Conservation (phyloP, 2,797 vertebrate genomes). For the Pseudochromis fuscus region DNA sequence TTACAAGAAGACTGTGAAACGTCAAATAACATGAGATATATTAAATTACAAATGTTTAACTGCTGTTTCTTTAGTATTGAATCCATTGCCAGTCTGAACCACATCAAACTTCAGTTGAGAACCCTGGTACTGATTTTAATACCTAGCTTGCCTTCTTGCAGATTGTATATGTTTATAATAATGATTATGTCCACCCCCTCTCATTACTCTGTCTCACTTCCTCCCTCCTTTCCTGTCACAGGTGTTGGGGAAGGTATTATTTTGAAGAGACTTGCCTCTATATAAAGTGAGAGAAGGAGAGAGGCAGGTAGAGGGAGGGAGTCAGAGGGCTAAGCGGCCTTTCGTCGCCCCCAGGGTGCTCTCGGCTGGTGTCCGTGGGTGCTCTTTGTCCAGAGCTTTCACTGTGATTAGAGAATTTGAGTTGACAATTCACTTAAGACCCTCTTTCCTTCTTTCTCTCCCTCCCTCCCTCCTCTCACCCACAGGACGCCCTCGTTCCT, state of each 20-base stretch:
- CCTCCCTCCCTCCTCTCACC: constrained; percentile 30
- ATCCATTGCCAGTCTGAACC: no score
- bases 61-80: no score
- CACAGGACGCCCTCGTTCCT: constrained; percentile 44
- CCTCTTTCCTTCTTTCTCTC: constrained; percentile 58
- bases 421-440: constrained; percentile 95
- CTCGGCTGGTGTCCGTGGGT: constrained; percentile 79
- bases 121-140: no score
- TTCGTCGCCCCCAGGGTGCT: constrained; percentile 86
- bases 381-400: constrained; percentile 95
- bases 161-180: not conserved
- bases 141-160: not conserved
- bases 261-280: constrained; percentile 83
- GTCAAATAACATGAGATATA: no score
- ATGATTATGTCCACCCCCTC: not conserved
- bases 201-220: not conserved
- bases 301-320: constrained; percentile 43
- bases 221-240: constrained; percentile 16
- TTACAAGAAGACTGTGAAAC: no score
- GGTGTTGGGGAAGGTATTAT: constrained; percentile 87
- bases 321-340: constrained; percentile 75
- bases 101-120: no score
- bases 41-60: no score
- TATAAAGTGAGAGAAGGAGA: constrained; percentile 32
- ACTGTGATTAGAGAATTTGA: constrained; percentile 94